Percentiles rank a stretch among this genome's conserved stretches.
phyloP scores from a whole-genome alignment of 1,140 invertebrate genomes.

The Vanessa atalanta region DNA sequence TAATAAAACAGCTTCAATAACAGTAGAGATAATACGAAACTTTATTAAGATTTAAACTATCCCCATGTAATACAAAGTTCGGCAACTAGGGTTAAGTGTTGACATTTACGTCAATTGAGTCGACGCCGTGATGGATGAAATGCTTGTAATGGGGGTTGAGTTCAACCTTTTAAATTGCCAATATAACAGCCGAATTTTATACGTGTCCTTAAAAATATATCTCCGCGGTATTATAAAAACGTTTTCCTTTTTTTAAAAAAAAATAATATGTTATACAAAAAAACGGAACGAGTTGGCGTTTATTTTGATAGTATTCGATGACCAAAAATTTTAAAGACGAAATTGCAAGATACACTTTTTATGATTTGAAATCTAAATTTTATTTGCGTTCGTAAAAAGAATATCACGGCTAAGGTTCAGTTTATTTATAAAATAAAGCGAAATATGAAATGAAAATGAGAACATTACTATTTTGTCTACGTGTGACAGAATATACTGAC shows the following conservation, averaged over 20 bases:
- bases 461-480: slow-evolving; percentile 13
- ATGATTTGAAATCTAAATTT: not conserved
- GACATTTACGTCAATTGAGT: slow-evolving; percentile 70
- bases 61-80: slow-evolving; percentile 52
- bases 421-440: slow-evolving; percentile 8
- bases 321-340: no score
- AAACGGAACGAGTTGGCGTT: no score
- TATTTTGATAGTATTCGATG: no score
- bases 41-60: slow-evolving; percentile 17
- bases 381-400: not conserved
- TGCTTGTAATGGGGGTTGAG: slow-evolving; percentile 53
- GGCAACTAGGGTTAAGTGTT: slow-evolving; percentile 66
- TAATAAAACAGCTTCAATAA: not conserved
- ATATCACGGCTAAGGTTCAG: not conserved
- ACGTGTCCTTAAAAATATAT: not conserved
- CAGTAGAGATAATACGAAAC: not conserved
- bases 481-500: slow-evolving; percentile 9
- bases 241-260: no score
- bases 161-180: slow-evolving; percentile 56
- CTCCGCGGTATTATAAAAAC: no score
- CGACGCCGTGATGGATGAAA: slow-evolving; percentile 66
- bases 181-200: slow-evolving; percentile 19
- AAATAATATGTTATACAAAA: no score
- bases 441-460: not conserved
- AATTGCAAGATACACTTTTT: no score